Base-by-base conservation (phyloP, 1,140 invertebrate genomes). In the Bombus affinis region DNA sequence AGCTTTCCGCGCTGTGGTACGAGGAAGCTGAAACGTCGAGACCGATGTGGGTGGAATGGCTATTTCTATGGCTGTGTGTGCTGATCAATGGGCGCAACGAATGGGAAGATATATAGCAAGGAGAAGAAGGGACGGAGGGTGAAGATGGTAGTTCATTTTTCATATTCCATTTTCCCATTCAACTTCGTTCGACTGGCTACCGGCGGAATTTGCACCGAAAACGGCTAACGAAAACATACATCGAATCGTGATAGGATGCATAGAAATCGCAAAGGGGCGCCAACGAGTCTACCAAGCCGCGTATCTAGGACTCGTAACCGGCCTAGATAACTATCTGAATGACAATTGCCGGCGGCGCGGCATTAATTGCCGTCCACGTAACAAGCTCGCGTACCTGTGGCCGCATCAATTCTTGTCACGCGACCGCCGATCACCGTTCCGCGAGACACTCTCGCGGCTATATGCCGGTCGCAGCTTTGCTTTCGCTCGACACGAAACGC, bases 351-450 rank as follows among this genome's bases (percentile, higher is more conserved):
- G 37, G 32, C 79, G 44, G 78, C 83, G 59, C 10, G 47, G 71
- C 70, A 85, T 85, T 81, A 85, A 85, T 85, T 85, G 78, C 78
- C 44, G 83, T 85, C 83, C 78, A 32, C 79, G 71, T 85, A 85
- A 85, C 78, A 74, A 81, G 83, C 59, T 22, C 35, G 47, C 32
- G 78, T 85, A 72, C 22, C 59, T 35, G 70, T 42, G n/a, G 44
- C 79, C 65, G 79, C 71, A 85, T 81, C 84, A 81, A 85, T 85
- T 68, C 78, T 81, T 75, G 78, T 85, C 84, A 81, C 84, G 71
- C 47, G 62, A 57, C 28, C 62, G 57, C 66, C 70, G 77, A 81
- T 81, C 78, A 37, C 73, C 75, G 35, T 28, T 57, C 42, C 62
- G 28, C 35, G 37, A n/a, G 22, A n/a, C 22, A 53, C 2, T 35